A percentile compares a stretch with the other conserved stretches of the same genome.
These are phyloP conservation scores for Poecilia latipinna DNA, from an alignment of 2,113 vertebrate genomes.

Conservation along the genomic window DNA sequence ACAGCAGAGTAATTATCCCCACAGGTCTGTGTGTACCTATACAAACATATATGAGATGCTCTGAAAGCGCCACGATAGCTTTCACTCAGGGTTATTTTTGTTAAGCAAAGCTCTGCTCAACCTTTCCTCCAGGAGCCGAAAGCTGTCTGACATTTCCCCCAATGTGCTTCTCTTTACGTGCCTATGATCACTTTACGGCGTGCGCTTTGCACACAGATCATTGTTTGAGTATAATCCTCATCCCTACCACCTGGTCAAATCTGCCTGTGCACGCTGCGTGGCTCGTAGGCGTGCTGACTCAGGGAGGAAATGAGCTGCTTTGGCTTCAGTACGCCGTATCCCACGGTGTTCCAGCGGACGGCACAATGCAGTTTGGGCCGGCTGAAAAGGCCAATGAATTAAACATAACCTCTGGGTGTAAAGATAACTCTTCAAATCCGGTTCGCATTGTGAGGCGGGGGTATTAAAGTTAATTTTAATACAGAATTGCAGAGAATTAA, in stretches of 20 bases:
- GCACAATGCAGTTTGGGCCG: constrained; percentile 49
- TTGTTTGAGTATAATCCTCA: constrained; percentile 42
- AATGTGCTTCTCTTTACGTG: constrained; percentile 23
- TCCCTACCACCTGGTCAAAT: constrained; percentile 50
- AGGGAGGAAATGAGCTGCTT: constrained; percentile 37
- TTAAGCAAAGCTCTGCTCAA: constrained; percentile 38
- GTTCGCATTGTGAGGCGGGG: constrained; percentile 31
- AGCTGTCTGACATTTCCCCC: constrained; percentile 5
- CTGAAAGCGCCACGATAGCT: constrained; percentile 26
- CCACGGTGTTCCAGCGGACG: constrained; percentile 40
- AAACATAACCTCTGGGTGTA: constrained; percentile 59
- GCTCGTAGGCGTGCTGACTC: constrained; percentile 63
- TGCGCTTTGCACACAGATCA: constrained; percentile 20
- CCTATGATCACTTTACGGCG: constrained; percentile 26
- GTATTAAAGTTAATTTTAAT: constrained; percentile 47
- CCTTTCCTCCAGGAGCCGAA: neutral
- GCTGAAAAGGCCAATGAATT: constrained; percentile 62
- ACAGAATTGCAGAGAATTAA: constrained; percentile 29
- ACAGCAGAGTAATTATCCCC: constrained; percentile 48
- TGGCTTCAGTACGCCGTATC: constrained; percentile 41
- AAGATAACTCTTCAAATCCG: constrained; percentile 63
- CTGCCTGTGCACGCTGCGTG: constrained; percentile 53
- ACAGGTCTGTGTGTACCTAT: constrained; percentile 47
- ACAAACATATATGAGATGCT: constrained; percentile 32
- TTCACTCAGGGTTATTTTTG: constrained; percentile 33